These are phyloP conservation scores for Anhinga anhinga DNA, from an alignment of 2,113 vertebrate species.

Conservation along the genomic window DNA sequence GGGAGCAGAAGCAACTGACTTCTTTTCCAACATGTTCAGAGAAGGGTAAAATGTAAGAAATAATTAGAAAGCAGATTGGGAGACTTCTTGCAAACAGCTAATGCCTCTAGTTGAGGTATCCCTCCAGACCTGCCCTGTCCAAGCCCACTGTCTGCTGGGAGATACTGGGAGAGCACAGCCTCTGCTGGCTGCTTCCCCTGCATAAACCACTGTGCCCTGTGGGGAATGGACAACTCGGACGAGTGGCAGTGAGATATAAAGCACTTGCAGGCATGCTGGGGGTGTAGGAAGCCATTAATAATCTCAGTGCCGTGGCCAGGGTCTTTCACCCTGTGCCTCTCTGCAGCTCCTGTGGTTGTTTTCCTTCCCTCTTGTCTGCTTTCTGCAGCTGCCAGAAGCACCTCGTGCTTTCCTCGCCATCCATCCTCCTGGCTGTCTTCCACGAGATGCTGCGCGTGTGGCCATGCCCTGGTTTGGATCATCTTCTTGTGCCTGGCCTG, in stretches of 20 bases:
- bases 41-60: neutral
- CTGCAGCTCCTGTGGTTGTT: neutral
- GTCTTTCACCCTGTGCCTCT: neutral
- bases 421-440: neutral
- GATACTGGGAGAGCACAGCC: neutral
- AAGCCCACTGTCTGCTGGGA: neutral
- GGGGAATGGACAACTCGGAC: neutral
- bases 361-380: neutral
- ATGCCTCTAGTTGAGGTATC: neutral
- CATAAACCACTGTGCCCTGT: neutral
- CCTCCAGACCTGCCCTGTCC: neutral
- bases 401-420: neutral
- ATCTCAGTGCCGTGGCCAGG: neutral
- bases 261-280: neutral
- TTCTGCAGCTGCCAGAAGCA: neutral
- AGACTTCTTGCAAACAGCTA: neutral
- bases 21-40: neutral
- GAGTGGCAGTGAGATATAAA: neutral
- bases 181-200: neutral
- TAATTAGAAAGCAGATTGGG: neutral
- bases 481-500: neutral
- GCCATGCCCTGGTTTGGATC: neutral
- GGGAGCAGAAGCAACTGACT: neutral
- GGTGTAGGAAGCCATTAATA: neutral
- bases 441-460: accelerated